Evolutionary conservation across 2,113 vertebrate species (phyloP).

Genomic region (Pelodiscus sinensis): DNA sequence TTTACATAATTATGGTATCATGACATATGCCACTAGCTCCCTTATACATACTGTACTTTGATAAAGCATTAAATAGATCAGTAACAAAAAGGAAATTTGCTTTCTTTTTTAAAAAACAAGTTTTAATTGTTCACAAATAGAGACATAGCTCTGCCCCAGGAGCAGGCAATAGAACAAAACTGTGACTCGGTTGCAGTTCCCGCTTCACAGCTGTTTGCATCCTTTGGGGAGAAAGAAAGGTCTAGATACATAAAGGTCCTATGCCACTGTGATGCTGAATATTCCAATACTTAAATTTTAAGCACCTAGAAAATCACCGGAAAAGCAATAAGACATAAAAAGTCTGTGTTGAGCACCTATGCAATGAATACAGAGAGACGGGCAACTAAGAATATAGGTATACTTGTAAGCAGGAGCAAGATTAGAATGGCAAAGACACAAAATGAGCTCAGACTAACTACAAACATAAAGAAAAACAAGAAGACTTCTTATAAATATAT

Average conservation of each 20-base stretch:
- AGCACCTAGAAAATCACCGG: too few species aligned
- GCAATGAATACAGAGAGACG: too few species aligned
- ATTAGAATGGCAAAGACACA: too few species aligned
- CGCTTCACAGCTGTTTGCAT: neutral
- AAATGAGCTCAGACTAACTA: too few species aligned
- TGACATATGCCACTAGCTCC: neutral
- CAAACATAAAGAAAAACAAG: too few species aligned
- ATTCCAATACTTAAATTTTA: neutral
- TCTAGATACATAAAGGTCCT: neutral
- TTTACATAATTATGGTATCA: neutral
- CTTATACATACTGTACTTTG: neutral
- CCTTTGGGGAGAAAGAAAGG: neutral
- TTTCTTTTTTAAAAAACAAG: neutral
- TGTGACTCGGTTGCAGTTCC: neutral
- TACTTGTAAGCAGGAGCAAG: too few species aligned
- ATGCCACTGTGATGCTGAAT: neutral
- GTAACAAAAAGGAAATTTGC: neutral
- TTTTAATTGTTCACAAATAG: neutral
- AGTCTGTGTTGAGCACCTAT: too few species aligned
- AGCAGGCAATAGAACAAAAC: neutral
- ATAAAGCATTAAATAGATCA: neutral
- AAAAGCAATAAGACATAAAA: too few species aligned
- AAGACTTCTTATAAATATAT: too few species aligned
- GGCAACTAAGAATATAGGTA: too few species aligned
- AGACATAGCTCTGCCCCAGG: neutral